phyloP scores from a whole-genome alignment of 2,113 vertebrate genomes.

The Bagarius yarrelli region DNA sequence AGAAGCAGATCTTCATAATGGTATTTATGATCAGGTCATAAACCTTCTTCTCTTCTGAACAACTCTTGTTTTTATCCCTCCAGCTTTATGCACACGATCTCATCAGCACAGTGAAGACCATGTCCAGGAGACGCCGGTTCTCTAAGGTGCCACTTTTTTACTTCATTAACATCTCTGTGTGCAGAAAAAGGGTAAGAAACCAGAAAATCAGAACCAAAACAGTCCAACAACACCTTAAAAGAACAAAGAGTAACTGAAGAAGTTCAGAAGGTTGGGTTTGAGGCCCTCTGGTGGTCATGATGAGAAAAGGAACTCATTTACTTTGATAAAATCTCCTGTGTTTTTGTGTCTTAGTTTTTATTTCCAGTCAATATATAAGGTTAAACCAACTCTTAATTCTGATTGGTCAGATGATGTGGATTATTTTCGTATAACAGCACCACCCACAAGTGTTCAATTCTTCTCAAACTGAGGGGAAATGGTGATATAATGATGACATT shows the following conservation, averaged over 20 bases:
- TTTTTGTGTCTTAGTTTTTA: not conserved
- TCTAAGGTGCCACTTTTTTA: slow-evolving; percentile 22
- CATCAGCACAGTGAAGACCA: slow-evolving; percentile 11
- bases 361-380: not conserved
- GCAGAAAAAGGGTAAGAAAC: not conserved
- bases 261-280: not conserved
- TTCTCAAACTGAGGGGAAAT: too few species aligned
- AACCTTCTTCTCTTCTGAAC: too few species aligned
- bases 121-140: slow-evolving; percentile 12
- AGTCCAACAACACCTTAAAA: not conserved
- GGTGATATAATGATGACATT: too few species aligned
- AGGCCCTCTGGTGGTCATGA: not conserved
- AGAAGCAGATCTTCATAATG: not conserved
- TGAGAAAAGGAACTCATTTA: not conserved
- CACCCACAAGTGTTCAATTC: not conserved
- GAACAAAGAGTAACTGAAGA: not conserved
- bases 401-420: not conserved
- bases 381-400: not conserved
- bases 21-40: not conserved
- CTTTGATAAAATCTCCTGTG: not conserved
- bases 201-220: not conserved
- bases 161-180: not conserved
- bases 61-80: not conserved
- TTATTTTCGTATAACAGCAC: not conserved
- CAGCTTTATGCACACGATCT: slow-evolving; percentile 43